These are phyloP conservation scores for Pelusios castaneus DNA, from an alignment of 2,113 vertebrate species.

Conservation along the genomic window DNA sequence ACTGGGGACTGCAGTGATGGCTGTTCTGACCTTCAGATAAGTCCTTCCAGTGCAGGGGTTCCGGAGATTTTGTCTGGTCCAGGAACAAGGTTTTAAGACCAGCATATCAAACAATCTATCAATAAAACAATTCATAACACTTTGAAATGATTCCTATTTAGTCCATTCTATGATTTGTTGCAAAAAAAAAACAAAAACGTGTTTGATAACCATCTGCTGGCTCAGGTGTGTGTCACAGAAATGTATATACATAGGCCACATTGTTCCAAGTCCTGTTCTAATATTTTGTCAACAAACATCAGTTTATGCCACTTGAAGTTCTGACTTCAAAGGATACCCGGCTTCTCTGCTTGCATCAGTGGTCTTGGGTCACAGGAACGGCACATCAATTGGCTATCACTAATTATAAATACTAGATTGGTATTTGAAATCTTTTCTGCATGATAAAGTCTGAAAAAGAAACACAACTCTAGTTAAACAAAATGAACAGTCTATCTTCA, in stretches of 20 bases:
- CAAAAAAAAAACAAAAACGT: background rate
- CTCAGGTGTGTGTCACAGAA: background rate
- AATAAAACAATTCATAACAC: background rate
- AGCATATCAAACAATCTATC: background rate
- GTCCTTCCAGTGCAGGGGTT: background rate
- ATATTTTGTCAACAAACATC: constrained; percentile 24
- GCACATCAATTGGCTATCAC: constrained; percentile 92
- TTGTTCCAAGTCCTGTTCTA: background rate
- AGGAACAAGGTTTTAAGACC: background rate
- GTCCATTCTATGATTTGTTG: background rate
- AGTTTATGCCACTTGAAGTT: constrained; percentile 38
- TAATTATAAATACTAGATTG: constrained; percentile 96
- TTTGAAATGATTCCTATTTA: background rate
- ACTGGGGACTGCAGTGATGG: background rate
- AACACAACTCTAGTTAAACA: constrained; percentile 5
- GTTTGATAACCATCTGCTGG: background rate
- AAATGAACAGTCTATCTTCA: background rate
- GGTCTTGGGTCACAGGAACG: constrained; percentile 91
- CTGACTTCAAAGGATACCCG: constrained; percentile 90
- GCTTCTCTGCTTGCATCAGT: constrained; percentile 94
- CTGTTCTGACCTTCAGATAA: background rate
- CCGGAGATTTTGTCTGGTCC: background rate
- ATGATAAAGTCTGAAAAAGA: constrained; percentile 82
- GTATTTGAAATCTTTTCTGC: constrained; percentile 96
- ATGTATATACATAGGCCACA: background rate